phyloP scores from a whole-genome alignment of 2,797 vertebrate genomes.

The Sebastes glaucus region DNA sequence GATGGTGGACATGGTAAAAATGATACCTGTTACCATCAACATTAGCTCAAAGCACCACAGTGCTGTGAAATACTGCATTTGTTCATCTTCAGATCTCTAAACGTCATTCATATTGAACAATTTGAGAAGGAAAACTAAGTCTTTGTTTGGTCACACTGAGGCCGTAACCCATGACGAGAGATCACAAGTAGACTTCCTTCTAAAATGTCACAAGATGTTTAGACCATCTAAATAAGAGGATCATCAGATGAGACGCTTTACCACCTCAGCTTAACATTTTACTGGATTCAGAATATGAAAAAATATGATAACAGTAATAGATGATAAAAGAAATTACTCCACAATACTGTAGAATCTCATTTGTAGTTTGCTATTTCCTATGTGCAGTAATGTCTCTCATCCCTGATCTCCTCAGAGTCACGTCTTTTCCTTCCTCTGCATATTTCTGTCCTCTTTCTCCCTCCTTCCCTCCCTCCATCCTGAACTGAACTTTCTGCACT shows the following conservation, averaged over 20 bases:
- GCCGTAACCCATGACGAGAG: neutral
- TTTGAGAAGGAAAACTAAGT: neutral
- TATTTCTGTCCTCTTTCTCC: neutral
- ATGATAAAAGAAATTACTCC: neutral
- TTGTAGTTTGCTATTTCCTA: neutral
- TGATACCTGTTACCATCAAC: neutral
- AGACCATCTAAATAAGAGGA: neutral
- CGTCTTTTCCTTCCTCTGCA: neutral
- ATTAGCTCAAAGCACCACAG: neutral
- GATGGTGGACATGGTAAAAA: neutral
- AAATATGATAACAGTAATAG: neutral
- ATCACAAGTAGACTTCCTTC: neutral
- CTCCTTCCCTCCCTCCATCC: neutral
- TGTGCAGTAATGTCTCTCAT: neutral
- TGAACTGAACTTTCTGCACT: slow-evolving; percentile 9
- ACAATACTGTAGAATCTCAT: neutral
- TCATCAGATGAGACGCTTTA: neutral
- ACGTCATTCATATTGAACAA: neutral
- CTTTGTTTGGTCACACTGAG: neutral
- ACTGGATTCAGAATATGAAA: neutral
- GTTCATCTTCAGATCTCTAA: neutral
- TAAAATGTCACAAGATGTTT: neutral
- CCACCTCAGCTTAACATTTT: neutral
- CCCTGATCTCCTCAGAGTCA: neutral
- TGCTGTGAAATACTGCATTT: neutral